A percentile compares a stretch with the other conserved stretches of the same genome.
These are phyloP conservation scores for Caracal caracal DNA, from an alignment of 2,113 vertebrate genomes.

Conservation along the genomic window DNA sequence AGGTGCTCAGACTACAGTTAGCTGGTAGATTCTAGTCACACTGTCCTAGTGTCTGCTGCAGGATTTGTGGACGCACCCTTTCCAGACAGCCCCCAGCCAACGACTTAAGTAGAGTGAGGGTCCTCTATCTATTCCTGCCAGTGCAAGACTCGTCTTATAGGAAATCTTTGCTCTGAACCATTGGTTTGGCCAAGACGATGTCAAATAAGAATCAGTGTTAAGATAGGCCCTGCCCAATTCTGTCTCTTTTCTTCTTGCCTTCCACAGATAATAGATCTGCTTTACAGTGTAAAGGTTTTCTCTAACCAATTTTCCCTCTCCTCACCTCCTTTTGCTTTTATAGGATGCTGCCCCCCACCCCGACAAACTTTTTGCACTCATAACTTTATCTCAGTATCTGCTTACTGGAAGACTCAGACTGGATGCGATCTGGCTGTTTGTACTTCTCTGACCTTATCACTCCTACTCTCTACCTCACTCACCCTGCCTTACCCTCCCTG, in stretches of 20 bases:
- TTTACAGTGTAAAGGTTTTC: background rate
- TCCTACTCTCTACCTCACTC: background rate
- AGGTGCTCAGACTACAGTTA: background rate
- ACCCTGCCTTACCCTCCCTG: background rate
- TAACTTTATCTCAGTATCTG: background rate
- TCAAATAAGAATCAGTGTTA: background rate
- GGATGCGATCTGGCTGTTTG: background rate
- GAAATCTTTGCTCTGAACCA: background rate
- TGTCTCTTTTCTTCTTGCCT: background rate
- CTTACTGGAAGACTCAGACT: background rate
- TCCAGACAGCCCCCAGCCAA: background rate
- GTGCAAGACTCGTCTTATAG: background rate
- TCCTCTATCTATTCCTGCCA: background rate
- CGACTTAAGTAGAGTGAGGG: background rate
- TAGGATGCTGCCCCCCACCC: background rate
- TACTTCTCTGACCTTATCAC: background rate
- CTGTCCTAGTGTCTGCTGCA: background rate
- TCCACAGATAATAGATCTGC: background rate
- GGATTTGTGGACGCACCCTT: background rate
- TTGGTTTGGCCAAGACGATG: background rate
- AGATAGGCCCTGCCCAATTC: background rate
- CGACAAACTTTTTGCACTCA: background rate
- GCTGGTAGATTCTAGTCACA: background rate
- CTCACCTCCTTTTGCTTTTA: background rate
- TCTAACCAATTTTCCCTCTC: background rate